These are phyloP conservation scores for Drosophila lini DNA, from an alignment of 1,140 invertebrate genomes.

Conservation along the genomic window DNA sequence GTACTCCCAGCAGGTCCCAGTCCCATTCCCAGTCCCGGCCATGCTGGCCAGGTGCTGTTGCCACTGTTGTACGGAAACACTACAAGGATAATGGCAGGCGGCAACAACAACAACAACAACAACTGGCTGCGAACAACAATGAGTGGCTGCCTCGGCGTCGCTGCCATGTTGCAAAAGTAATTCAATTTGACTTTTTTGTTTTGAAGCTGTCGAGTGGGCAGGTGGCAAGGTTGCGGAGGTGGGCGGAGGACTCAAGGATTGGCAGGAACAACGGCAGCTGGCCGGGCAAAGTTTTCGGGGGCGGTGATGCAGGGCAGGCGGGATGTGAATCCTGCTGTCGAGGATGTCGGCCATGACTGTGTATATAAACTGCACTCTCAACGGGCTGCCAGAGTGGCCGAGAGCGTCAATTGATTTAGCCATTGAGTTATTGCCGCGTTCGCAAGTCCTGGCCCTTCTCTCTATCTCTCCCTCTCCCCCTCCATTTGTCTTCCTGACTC, in stretches of 20 bases:
- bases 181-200: constrained; percentile 77
- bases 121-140: constrained; percentile 52
- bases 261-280: constrained; percentile 37
- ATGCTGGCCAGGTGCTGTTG: constrained; percentile 54
- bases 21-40: background rate
- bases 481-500: background rate
- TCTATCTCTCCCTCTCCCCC: background rate
- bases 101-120: constrained; percentile 55
- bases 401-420: constrained; percentile 70
- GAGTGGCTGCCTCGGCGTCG: constrained; percentile 37
- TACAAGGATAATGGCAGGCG: constrained; percentile 47
- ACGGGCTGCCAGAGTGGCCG: constrained; percentile 33
- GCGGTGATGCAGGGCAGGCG: background rate
- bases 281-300: constrained; percentile 13
- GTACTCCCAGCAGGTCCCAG: background rate
- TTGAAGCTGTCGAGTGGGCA: constrained; percentile 34
- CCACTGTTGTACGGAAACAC: constrained; percentile 54
- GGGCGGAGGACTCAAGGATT: constrained; percentile 31
- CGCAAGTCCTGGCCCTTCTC: background rate
- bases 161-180: constrained; percentile 73
- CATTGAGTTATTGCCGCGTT: constrained; percentile 65
- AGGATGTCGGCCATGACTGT: constrained; percentile 34
- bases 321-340: constrained; percentile 2
- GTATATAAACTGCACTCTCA: constrained; percentile 44
- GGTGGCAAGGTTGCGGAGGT: background rate